Percentiles rank a stretch among this genome's conserved stretches.
Evolutionary conservation across 2,888 invertebrate species (phyloP).

Genomic region (Rhynchonema sp.): DNA sequence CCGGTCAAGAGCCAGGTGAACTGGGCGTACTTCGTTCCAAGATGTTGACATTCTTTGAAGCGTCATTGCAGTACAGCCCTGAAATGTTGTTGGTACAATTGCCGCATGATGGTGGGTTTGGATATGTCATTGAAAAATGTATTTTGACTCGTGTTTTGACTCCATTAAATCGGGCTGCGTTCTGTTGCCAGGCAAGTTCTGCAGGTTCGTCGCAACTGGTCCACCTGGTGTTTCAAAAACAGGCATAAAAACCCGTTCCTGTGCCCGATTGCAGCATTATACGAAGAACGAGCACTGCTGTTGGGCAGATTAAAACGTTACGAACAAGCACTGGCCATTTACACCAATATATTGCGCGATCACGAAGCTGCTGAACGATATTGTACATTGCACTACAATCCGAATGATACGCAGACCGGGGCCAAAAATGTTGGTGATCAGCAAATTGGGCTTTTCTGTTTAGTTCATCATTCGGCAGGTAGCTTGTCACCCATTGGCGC

Average conservation of each 20-base stretch:
- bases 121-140: neutral
- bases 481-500: too few species aligned
- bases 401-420: constrained; percentile 13
- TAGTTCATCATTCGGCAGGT: too few species aligned
- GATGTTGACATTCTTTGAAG: constrained; percentile 56
- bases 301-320: constrained; percentile 72
- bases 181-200: too few species aligned
- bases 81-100: constrained; percentile 68
- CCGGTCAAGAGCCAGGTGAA: constrained; percentile 34
- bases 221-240: neutral
- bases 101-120: constrained; percentile 44
- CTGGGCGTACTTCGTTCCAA: constrained; percentile 42
- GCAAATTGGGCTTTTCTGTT: too few species aligned
- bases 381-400: constrained; percentile 36
- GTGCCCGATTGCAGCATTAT: constrained; percentile 38
- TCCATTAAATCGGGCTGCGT: too few species aligned
- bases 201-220: too few species aligned
- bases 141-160: too few species aligned
- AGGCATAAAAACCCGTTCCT: neutral
- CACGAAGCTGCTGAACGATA: constrained; percentile 61
- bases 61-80: constrained; percentile 59
- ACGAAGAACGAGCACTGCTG: constrained; percentile 83
- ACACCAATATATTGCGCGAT: constrained; percentile 65
- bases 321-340: constrained; percentile 75
- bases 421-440: too few species aligned